These are phyloP conservation scores for Plecturocebus donacophilus DNA, from an alignment of 2,113 vertebrate species.

Conservation along the genomic window DNA sequence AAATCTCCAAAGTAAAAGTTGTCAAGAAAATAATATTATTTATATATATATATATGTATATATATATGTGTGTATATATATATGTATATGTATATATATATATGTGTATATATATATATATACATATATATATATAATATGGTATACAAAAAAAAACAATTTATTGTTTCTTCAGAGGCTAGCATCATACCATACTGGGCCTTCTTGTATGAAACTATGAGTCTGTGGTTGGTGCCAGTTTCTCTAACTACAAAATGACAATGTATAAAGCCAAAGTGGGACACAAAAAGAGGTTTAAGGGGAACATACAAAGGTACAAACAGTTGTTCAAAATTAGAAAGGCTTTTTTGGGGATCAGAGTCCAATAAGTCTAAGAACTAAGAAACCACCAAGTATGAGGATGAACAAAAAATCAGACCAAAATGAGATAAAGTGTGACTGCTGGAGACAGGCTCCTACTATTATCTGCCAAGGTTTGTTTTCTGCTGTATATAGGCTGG, in stretches of 20 bases:
- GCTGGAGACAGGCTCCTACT: neutral
- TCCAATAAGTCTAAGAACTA: neutral
- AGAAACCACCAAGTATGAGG: neutral
- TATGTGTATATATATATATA: too few species aligned
- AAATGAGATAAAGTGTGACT: neutral
- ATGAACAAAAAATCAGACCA: neutral
- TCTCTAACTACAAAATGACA: neutral
- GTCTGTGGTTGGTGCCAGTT: neutral
- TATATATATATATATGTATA: neutral
- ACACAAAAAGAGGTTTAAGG: neutral
- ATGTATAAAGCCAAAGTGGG: neutral
- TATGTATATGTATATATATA: too few species aligned
- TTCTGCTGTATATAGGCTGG: neutral
- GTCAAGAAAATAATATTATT: neutral
- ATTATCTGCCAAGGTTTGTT: neutral
- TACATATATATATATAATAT: too few species aligned
- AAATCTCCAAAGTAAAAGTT: neutral
- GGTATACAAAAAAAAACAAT: neutral
- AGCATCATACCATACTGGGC: neutral
- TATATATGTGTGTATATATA: too few species aligned
- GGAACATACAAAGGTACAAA: neutral
- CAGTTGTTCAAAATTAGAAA: neutral
- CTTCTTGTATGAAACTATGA: neutral
- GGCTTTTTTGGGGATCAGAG: neutral
- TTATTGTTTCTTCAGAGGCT: neutral